Evolutionary conservation across 92 coral and sea anemone species (phyloP), one percentile per base, ranked within the genome.

Genomic region (Porites lobata): DNA sequence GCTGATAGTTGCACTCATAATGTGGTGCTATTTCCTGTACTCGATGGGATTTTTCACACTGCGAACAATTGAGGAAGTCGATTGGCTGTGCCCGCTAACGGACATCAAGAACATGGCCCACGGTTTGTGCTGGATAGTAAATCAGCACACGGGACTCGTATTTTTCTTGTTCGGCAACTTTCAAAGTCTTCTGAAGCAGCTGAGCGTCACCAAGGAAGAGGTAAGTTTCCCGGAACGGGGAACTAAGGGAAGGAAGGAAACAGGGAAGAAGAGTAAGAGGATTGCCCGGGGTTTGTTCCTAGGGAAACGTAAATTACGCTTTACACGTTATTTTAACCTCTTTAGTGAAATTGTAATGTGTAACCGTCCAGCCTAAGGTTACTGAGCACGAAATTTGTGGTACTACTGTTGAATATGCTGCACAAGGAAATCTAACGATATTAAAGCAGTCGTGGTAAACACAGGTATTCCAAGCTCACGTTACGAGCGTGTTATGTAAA

Each of bases 61-160:
- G 75, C 77, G 86, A 26, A 26, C 90, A 7, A 17, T 87, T 11
- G 12, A 59, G 21, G 84, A 87, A 65, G 69, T 79, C 51, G 80
- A 87, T 57, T 87, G 86, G 86, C 8, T 87, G 43, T 87, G 90
- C 29, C 83, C 86, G 47, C 83, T 87, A 4, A 79, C 90, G 2
- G 86, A 87, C 75, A 78, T 87, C 19, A 87, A 87, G 63, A 87
- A 87, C 86, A 79, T 87, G 64, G 61, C 65, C 8, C 51, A 72
- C 22, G 83, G 78, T 0, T 29, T 58, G 21, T 54, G 67, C 29
- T 87, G 90, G 90, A 79, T 87, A 72, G 70, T 87, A 47, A 58
- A 69, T 43, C 90, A 87, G 50, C 79, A 79, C 58, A 56, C 72
- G 1, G 90, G 90, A 8, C 50, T 87, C 8, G 17, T 12, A 3